Base-by-base conservation (phyloP, 2,888 invertebrate species). In the Sminthurides aquaticus region DNA sequence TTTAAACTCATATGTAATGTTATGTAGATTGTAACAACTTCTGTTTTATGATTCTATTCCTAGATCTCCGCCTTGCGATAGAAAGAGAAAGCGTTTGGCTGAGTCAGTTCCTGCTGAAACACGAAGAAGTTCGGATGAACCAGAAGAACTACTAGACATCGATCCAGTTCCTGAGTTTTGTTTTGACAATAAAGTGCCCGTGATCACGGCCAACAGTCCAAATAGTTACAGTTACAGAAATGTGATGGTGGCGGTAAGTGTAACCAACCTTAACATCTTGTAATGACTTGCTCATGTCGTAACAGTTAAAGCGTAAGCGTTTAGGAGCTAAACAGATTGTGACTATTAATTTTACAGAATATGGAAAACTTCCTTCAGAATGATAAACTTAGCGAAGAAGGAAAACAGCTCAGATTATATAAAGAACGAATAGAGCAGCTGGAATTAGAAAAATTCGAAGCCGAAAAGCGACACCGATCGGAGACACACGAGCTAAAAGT, bases 401-500 rank as follows among this genome's bases (percentile, higher is more conserved):
- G n/a, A n/a, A n/a, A 15, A 15, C 43, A 34, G 43, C 15, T 34
- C 5, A 34, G 15, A 34, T 15, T 34, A 34, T 34, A 34, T 28
- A 59, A 60, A 57, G 26, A 28, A 18, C 65, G 62, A 60, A 28
- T 67, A 22, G 24, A 57, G 58, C 43, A 43, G 5, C 28, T 71
- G 26, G 55, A 64, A 34, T 29, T 58, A 3, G 67, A 67, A 57
- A 60, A 66, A 5, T 59, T 57, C 1, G 69, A 63, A 57, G 60
- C 69, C 18, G 69, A 69, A 29, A 58, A 49, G 24, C 72, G 73
- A 28, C 43, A 64, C 18, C 58, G 49, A 8, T 70, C 74, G 24
- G 67, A 76, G 26, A 73, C 78, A 66, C 71, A 11, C 1, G 29
- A 55, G 22, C 27, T 65, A 20, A 26, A 49, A 20, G 24, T 11